phyloP scores from a whole-genome alignment of 2,113 vertebrate species.

The Ahaetulla prasina region DNA sequence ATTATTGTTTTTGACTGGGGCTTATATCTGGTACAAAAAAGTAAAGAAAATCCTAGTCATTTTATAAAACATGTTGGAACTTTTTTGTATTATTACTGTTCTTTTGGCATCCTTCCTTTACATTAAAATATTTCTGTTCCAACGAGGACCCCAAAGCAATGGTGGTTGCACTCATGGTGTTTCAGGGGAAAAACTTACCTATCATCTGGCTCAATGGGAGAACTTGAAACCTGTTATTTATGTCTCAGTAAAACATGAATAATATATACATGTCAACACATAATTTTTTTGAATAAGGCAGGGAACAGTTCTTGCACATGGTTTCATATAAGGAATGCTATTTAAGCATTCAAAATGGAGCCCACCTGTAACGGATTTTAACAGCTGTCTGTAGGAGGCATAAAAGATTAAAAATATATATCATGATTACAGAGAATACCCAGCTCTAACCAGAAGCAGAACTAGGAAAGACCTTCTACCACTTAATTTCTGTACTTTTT shows the following conservation, averaged over 20 bases:
- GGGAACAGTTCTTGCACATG: conserved; percentile 1
- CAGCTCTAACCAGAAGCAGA: conserved; percentile 48
- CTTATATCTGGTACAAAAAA: background rate
- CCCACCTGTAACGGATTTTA: conserved; percentile 27
- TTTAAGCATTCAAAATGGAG: conserved; percentile 13
- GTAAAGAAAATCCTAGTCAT: rapidly evolving
- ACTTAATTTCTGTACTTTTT: conserved; percentile 24
- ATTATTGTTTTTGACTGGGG: background rate
- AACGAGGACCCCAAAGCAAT: conserved; percentile 3
- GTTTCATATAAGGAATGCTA: conserved; percentile 23
- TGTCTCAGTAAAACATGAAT: conserved; percentile 34
- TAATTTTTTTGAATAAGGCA: conserved; percentile 16
- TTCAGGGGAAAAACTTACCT: conserved; percentile 23
- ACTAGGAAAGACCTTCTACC: conserved; percentile 19
- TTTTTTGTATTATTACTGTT: background rate
- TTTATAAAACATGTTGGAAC: rapidly evolving
- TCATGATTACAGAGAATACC: conserved; percentile 49
- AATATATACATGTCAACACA: conserved; percentile 36
- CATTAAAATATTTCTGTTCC: background rate
- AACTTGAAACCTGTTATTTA: conserved; percentile 28
- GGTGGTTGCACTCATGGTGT: conserved; percentile 2
- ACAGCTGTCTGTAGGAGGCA: conserved; percentile 37
- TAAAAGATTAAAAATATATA: conserved; percentile 52
- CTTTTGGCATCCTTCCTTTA: background rate
- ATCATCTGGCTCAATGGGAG: conserved; percentile 13